Evolutionary conservation across 2,888 invertebrate species (phyloP), one percentile per base, ranked within the genome.

Genomic region (Epsilonema sp.): DNA sequence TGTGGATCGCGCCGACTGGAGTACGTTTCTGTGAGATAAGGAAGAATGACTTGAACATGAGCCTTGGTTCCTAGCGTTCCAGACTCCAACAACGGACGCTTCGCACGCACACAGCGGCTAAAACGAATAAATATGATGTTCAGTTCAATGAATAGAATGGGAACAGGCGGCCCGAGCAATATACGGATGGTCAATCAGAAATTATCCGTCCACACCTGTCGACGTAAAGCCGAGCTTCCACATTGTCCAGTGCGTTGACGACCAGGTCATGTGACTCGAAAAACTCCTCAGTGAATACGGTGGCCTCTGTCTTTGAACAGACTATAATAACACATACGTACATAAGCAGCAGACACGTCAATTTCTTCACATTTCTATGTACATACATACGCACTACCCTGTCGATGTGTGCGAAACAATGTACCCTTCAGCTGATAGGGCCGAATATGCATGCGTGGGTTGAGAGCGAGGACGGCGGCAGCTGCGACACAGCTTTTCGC

Each of bases 11-110:
- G 43, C 62, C 65, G 65, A 50, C 59, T 62, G 38, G 55, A 55
- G 52, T 69, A 69, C 0, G 65, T 63, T 52, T 69, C 69, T 16
- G 68, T 69, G 16, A 67, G 40, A 52, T 65, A 61, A 3, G 69
- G 69, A 3, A 69, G 59, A 44, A 69, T 65, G 50, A 66, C 65
- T 40, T 56, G 52, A 3, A 53, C 51, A 46, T 56, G 51, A 16
- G 53, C 56, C 56, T 67, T 68, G n/a, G 67, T 57, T 48, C 66
- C 67, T 61, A 66, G 58, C 5, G 68, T 69, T 20, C 68, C 68
- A 2, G 67, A 66, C 53, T 68, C 68, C 25, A 68, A 51, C 44
- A 69, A 52, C 24, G 67, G 62, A 37, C 58, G 58, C 52, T 62
- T 57, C 50, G 59, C 62, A n/a, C 63, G 58, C 21, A 69, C 65